A percentile compares a stretch with the other conserved stretches of the same genome.
These are phyloP conservation scores for Cecidostiba fungosa DNA, from an alignment of 2,888 invertebrate genomes.

Conservation along the genomic window DNA sequence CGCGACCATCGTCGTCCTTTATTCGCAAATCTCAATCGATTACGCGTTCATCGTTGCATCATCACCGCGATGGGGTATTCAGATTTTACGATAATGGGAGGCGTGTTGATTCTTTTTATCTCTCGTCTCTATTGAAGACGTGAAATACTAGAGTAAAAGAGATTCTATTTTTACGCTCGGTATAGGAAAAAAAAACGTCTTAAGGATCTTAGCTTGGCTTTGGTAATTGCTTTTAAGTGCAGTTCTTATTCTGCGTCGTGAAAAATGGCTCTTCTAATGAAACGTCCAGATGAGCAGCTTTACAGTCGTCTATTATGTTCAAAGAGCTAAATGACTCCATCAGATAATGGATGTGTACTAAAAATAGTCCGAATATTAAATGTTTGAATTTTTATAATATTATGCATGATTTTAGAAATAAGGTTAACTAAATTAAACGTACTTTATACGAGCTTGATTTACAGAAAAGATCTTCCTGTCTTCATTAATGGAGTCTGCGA, in stretches of 20 bases:
- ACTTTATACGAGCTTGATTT: not conserved
- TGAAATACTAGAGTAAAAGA: not conserved
- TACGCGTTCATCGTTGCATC: not conserved
- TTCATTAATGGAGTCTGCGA: not conserved
- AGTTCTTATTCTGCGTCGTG: conserved; percentile 3
- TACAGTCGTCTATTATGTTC: not conserved
- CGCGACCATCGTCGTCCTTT: not conserved
- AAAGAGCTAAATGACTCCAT: not conserved
- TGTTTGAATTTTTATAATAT: not conserved
- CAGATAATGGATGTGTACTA: not conserved
- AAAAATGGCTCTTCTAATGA: not conserved
- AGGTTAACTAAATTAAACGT: not conserved
- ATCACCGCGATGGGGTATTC: not conserved
- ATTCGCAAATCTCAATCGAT: not conserved
- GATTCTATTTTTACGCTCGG: not conserved
- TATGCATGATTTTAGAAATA: not conserved
- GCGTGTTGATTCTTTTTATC: not conserved
- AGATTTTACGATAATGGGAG: not conserved
- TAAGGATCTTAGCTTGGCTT: not conserved
- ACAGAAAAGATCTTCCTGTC: not conserved
- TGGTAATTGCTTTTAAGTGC: conserved; percentile 10
- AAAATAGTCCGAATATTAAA: not conserved
- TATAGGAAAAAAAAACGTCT: not conserved
- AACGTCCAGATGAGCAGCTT: not conserved
- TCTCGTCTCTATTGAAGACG: not conserved